Percentiles rank a stretch among this genome's conserved stretches.
Conservation (phyloP, 1,140 invertebrate genomes). For the Brachionus rubens region DNA sequence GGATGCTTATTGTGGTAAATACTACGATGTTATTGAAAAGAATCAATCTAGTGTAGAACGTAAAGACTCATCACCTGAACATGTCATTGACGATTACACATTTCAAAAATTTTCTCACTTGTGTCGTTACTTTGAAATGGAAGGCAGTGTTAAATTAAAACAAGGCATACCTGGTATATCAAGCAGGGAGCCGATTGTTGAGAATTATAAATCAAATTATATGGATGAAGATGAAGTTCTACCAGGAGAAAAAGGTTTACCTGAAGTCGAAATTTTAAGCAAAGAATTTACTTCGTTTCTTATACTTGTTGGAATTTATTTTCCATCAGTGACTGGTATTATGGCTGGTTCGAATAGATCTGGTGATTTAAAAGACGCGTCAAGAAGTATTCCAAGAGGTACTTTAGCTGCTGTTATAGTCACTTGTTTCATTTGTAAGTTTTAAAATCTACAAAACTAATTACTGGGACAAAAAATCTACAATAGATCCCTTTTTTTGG, state of each 20-base stretch:
- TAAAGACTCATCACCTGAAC: no score
- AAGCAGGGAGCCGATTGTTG: not conserved
- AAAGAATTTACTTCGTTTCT: constrained; percentile 78
- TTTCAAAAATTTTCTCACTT: constrained; percentile 4
- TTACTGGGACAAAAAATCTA: no score
- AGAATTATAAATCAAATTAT: constrained; percentile 24
- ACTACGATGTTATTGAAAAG: not conserved
- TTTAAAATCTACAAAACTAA: no score
- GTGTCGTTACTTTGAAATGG: not conserved
- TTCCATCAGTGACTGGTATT: constrained; percentile 97
- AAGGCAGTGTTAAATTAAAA: constrained; percentile 26
- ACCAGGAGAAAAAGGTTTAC: constrained; percentile 19
- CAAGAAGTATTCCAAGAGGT: constrained; percentile 94
- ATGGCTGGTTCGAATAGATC: constrained; percentile 99
- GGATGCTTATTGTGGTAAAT: constrained; percentile 25
- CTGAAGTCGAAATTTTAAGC: constrained; percentile 62
- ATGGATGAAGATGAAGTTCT: constrained; percentile 18
- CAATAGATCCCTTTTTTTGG: no score
- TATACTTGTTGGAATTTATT: constrained; percentile 97
- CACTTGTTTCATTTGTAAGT: constrained; percentile 82
- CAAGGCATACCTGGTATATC: constrained; percentile 41
- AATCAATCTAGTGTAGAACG: not conserved
- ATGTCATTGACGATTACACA: constrained; percentile 9
- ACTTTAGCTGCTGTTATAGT: constrained; percentile 92
- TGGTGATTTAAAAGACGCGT: constrained; percentile 95